Percentiles rank a stretch among this genome's conserved stretches.
These are phyloP conservation scores for Xiphophorus birchmanni DNA, from an alignment of 2,797 vertebrate species.

Conservation along the genomic window DNA sequence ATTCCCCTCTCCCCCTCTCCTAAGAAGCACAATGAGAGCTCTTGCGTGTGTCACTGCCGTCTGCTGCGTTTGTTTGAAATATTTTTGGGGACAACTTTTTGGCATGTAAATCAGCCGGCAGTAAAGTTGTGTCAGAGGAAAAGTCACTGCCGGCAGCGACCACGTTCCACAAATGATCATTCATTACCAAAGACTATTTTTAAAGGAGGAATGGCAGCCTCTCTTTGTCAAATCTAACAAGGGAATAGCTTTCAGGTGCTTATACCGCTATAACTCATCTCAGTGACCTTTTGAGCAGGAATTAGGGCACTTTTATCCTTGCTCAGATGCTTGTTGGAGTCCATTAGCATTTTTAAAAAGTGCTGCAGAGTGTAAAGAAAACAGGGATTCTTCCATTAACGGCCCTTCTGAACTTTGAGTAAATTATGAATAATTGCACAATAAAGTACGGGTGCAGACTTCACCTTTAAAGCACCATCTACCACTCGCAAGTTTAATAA, in stretches of 20 bases:
- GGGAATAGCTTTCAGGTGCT: conserved; percentile 88
- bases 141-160: conserved; percentile 81
- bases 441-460: conserved; percentile 40
- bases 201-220: conserved; percentile 84
- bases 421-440: conserved; percentile 65
- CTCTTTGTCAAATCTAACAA: conserved; percentile 86
- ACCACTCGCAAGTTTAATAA: conserved; percentile 15
- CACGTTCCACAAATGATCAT: conserved; percentile 83
- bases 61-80: conserved; percentile 72
- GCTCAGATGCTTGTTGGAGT: conserved; percentile 81
- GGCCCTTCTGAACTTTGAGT: conserved; percentile 72
- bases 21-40: conserved; percentile 68
- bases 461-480: conserved; percentile 22
- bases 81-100: conserved; percentile 76
- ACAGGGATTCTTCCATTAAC: conserved; percentile 72
- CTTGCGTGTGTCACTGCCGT: conserved; percentile 64
- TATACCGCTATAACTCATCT: conserved; percentile 84
- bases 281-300: conserved; percentile 85
- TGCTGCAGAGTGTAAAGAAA: conserved; percentile 70
- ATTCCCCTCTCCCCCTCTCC: conserved; percentile 16
- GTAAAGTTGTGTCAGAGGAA: conserved; percentile 80
- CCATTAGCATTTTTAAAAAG: conserved; percentile 84
- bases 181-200: conserved; percentile 88
- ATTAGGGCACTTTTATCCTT: conserved; percentile 85
- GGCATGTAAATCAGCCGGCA: conserved; percentile 79